Conservation (phyloP, 2,888 invertebrate genomes). For the Philereme transversata region DNA sequence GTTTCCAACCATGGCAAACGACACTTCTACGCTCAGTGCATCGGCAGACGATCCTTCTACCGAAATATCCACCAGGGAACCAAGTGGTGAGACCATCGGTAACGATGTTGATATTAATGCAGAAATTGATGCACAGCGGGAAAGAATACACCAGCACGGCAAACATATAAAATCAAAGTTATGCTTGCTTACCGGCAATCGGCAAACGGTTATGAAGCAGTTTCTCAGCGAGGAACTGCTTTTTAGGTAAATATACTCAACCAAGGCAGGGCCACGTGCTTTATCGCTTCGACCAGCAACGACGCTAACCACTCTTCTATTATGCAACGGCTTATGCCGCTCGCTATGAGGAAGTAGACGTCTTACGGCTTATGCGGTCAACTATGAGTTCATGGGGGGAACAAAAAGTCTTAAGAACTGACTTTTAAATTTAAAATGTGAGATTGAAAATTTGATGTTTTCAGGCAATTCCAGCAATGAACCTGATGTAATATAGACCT, state of each 20-base stretch:
- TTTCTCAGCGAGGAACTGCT: conserved; percentile 5
- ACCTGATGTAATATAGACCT: no score
- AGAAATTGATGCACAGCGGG: no score
- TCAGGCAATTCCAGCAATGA: no score
- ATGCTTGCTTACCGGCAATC: background rate
- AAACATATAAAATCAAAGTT: no score
- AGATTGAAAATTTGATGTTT: no score
- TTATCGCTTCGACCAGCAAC: conserved; percentile 41
- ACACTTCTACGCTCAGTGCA: conserved; percentile 35
- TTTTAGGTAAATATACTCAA: conserved; percentile 1
- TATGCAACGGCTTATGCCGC: conserved; percentile 45
- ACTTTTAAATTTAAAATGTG: no score
- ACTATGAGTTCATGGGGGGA: conserved; percentile 24
- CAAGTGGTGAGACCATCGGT: conserved; percentile 21
- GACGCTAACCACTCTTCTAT: conserved; percentile 48
- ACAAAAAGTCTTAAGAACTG: background rate
- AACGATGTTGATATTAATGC: conserved; percentile 33
- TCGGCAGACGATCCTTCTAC: conserved; percentile 30
- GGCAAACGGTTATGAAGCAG: no score
- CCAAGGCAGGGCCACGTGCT: conserved; percentile 42
- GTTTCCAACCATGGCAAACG: conserved; percentile 34
- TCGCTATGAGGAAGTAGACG: conserved; percentile 42
- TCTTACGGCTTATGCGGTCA: conserved; percentile 33
- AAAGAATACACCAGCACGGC: no score
- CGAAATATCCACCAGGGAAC: conserved; percentile 29